Conservation (phyloP, 2,888 invertebrate species). For the Aromia moschata region DNA sequence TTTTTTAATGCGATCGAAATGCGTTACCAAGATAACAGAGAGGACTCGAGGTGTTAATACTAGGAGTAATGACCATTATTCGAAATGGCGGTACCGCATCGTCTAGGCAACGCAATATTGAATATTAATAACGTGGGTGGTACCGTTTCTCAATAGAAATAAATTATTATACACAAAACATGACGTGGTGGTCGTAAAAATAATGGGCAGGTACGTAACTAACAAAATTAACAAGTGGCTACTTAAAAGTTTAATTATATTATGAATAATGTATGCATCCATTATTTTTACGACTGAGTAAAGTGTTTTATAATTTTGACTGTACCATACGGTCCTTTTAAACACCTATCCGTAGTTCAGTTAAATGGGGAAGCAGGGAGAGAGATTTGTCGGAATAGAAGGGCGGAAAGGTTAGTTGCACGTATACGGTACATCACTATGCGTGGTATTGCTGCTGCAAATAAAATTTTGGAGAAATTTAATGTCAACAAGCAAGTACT, state of each 20-base stretch:
- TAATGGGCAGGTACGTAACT: slow-evolving; percentile 23
- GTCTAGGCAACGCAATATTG: background rate
- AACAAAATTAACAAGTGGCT: slow-evolving; percentile 31
- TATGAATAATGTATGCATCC: slow-evolving; percentile 21
- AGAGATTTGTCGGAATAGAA: too few species aligned
- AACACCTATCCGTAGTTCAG: slow-evolving; percentile 36
- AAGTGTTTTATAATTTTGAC: slow-evolving; percentile 29
- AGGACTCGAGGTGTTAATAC: too few species aligned
- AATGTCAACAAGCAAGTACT: too few species aligned
- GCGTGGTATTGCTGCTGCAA: too few species aligned
- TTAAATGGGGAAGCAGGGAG: slow-evolving; percentile 8
- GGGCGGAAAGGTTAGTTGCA: too few species aligned
- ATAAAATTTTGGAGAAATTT: too few species aligned
- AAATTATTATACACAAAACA: slow-evolving; percentile 11
- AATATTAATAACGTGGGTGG: background rate
- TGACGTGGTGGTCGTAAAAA: slow-evolving; percentile 22
- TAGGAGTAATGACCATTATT: too few species aligned
- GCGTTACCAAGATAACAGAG: too few species aligned
- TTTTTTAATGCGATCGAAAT: too few species aligned
- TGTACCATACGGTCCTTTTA: slow-evolving; percentile 37
- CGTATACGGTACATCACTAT: too few species aligned
- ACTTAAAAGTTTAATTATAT: slow-evolving; percentile 32
- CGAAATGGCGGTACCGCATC: too few species aligned
- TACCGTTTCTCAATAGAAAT: slow-evolving; percentile 2
- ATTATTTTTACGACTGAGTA: slow-evolving; percentile 28